These are phyloP conservation scores for Ernsta delagoae DNA, from an alignment of 2,888 invertebrate species.

Conservation along the genomic window DNA sequence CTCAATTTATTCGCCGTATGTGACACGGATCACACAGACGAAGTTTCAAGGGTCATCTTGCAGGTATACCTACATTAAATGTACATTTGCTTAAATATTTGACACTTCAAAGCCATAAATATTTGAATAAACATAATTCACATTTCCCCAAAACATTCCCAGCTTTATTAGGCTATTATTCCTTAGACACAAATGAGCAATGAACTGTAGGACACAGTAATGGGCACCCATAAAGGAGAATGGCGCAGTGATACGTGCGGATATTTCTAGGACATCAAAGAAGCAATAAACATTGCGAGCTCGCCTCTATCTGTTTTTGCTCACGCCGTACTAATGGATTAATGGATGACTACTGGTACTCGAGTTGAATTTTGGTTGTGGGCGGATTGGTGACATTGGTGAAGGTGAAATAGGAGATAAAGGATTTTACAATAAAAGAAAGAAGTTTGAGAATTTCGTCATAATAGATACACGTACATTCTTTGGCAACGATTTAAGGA, in stretches of 20 bases:
- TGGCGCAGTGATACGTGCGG: constrained; percentile 15
- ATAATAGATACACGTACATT: too few relatives aligned
- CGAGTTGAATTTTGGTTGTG: constrained; percentile 3
- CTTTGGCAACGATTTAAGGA: too few relatives aligned
- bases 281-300: constrained; percentile 40
- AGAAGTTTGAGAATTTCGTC: background rate
- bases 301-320: constrained; percentile 41
- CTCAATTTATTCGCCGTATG: too few relatives aligned
- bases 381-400: constrained; percentile 19
- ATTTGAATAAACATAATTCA: background rate
- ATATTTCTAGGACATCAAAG: constrained; percentile 44
- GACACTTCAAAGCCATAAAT: background rate
- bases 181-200: background rate
- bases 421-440: background rate
- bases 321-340: constrained; percentile 41
- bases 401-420: constrained; percentile 11
- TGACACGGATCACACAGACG: too few relatives aligned
- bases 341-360: constrained; percentile 14
- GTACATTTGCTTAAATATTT: too few relatives aligned
- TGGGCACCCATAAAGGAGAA: constrained; percentile 11
- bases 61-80: too few relatives aligned
- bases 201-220: constrained; percentile 8
- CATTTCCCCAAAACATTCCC: background rate
- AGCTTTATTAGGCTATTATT: background rate
- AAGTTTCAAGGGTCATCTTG: too few relatives aligned